Base-by-base conservation (phyloP, 1,140 invertebrate genomes). In the Bradysia coprophila region DNA sequence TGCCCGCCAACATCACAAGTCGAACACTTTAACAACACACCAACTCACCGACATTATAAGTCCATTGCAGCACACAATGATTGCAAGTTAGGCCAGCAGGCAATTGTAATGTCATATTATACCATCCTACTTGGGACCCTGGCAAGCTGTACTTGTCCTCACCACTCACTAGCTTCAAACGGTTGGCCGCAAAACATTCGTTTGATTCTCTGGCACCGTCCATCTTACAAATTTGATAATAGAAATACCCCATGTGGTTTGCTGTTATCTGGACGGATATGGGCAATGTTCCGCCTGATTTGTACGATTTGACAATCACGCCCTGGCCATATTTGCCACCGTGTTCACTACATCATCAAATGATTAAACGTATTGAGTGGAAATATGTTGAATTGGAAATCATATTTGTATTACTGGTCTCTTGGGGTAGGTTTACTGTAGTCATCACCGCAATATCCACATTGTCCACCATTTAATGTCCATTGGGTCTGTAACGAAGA, bases 41-140 rank as follows among this genome's bases (percentile, higher is more conserved):
- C n/a, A n/a, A n/a, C 24, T 28, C 24, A 28, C 60, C 61, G 24
- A 13, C 13, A 28, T 8, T 13, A 46, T 75, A 78, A 32, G 66
- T 65, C 75, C 75, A 78, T 47, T 73, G 66, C 1, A 78, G 47
- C 1, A 76, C 67, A 48, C 76, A 78, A 13, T 69, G 65, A 11
- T 65, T 34, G 50, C 74, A 78, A 0, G 50, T 61, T 2, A 76
- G 8, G 23, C 48, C 52, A 3, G 46, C 15, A 0, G 74, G 73
- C 1, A 72, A 48, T 42, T 45, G 16, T n/a, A 49, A 21, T 21
- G 32, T 19, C 11, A 51, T 22, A 9, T 46, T 21, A 33, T 45
- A 47, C 18, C 42, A 28, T 43, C 39, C 23, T 32, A 22, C n/a
- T 21, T 5, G 18, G 21, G 15, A 28, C 19, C 21, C 32, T 16